Evolutionary conservation across 2,888 invertebrate genomes (phyloP).

Genomic region (Tineola bisselliella): DNA sequence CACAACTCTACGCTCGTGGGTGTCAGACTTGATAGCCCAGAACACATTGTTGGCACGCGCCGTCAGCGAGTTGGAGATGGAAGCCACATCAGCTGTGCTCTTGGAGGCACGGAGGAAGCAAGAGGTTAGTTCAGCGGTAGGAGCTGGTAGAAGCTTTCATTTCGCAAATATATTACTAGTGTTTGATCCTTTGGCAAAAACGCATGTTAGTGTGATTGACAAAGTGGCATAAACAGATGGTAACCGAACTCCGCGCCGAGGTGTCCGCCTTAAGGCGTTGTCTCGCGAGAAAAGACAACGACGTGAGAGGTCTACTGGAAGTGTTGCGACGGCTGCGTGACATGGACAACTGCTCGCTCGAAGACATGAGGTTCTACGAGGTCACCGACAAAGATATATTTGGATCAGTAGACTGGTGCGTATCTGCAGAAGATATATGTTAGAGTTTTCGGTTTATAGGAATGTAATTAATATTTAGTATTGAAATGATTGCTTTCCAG

Average conservation of each 20-base stretch:
- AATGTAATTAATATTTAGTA: no score
- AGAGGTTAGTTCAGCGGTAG: conserved; percentile 44
- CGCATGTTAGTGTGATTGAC: background rate
- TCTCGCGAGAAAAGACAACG: conserved; percentile 55
- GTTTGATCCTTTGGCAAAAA: no score
- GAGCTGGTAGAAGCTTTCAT: no score
- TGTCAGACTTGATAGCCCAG: conserved; percentile 73
- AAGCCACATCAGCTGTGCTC: conserved; percentile 69
- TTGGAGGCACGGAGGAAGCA: conserved; percentile 38
- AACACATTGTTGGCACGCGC: conserved; percentile 73
- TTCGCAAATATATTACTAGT: no score
- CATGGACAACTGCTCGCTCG: conserved; percentile 57
- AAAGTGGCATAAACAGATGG: conserved; percentile 28
- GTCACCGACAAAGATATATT: conserved; percentile 58
- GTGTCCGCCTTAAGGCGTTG: conserved; percentile 41
- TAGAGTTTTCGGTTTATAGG: no score
- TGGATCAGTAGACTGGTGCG: conserved; percentile 37
- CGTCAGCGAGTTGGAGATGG: conserved; percentile 74
- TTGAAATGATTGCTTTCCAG: conserved; percentile 21
- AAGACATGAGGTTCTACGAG: conserved; percentile 63
- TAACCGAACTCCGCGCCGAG: conserved; percentile 42
- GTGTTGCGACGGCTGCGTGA: conserved; percentile 59
- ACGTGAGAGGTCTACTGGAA: conserved; percentile 62
- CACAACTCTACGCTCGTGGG: conserved; percentile 71
- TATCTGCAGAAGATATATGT: background rate